Conservation (phyloP, 2,888 invertebrate genomes). For the Conus canariensis region DNA sequence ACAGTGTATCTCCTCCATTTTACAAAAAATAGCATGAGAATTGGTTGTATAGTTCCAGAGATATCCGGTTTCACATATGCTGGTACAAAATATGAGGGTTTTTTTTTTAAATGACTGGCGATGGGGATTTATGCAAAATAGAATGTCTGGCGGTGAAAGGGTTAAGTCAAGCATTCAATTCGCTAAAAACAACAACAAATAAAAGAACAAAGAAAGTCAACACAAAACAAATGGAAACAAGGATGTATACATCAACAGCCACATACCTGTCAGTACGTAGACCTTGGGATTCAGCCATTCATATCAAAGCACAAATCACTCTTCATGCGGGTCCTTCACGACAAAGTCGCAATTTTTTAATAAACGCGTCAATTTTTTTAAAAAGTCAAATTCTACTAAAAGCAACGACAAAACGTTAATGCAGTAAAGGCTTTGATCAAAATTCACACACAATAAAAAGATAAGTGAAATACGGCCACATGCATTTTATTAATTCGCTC, state of each 20-base stretch:
- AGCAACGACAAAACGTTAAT: not conserved
- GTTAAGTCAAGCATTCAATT: too few relatives aligned
- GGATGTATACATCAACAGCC: not conserved
- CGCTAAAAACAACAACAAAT: too few relatives aligned
- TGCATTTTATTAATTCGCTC: too few relatives aligned
- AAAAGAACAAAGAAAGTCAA: too few relatives aligned
- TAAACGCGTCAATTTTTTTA: not conserved
- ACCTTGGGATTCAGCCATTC: not conserved
- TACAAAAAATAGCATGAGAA: too few relatives aligned
- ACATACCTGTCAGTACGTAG: not conserved
- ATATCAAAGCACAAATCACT: conserved; percentile 7
- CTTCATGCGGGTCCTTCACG: not conserved
- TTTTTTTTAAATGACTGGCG: too few relatives aligned
- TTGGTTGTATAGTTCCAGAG: too few relatives aligned
- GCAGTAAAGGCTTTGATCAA: not conserved
- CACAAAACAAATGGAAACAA: not conserved
- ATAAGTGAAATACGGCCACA: not conserved
- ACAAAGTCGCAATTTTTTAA: not conserved
- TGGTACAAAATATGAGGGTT: too few relatives aligned
- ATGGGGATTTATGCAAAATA: too few relatives aligned
- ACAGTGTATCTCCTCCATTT: too few relatives aligned
- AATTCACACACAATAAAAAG: not conserved
- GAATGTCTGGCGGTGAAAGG: too few relatives aligned
- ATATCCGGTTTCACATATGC: too few relatives aligned
- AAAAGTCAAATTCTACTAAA: not conserved